Evolutionary conservation across 2,888 invertebrate genomes (phyloP).

Genomic region (Acanthopleura granulata): DNA sequence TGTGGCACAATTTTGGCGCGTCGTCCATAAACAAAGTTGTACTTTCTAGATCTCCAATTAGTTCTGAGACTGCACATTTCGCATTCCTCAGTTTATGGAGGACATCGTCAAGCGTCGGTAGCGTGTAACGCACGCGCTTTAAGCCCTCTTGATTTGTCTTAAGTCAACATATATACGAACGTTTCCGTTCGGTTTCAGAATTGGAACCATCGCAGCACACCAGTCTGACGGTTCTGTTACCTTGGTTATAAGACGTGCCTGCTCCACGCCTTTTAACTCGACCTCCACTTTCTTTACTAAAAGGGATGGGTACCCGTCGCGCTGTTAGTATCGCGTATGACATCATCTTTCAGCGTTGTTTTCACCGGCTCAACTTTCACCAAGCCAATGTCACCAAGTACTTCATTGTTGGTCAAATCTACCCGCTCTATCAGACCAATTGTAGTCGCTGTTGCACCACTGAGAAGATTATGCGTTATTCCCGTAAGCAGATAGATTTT

Average conservation of each 20-base stretch:
- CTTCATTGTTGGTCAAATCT: constrained; percentile 5
- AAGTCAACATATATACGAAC: constrained; percentile 35
- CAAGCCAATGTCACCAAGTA: constrained; percentile 23
- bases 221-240: constrained; percentile 34
- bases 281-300: constrained; percentile 27
- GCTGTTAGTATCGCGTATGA: constrained; percentile 24
- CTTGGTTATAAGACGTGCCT: constrained; percentile 29
- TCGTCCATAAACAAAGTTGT: constrained; percentile 31
- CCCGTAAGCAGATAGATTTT: background rate
- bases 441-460: background rate
- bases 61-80: constrained; percentile 23
- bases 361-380: constrained; percentile 21
- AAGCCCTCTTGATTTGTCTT: constrained; percentile 28
- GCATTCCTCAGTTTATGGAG: constrained; percentile 27
- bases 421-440: constrained; percentile 21
- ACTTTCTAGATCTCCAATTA: constrained; percentile 27
- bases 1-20: constrained; percentile 29
- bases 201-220: constrained; percentile 33
- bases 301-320: constrained; percentile 29
- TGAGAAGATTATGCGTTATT: constrained; percentile 18
- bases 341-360: constrained; percentile 20
- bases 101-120: constrained; percentile 30
- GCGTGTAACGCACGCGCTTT: constrained; percentile 29
- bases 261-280: constrained; percentile 32
- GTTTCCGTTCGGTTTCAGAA: constrained; percentile 30